phyloP scores from a whole-genome alignment of 2,888 invertebrate genomes.

The Drosophila ezoana region DNA sequence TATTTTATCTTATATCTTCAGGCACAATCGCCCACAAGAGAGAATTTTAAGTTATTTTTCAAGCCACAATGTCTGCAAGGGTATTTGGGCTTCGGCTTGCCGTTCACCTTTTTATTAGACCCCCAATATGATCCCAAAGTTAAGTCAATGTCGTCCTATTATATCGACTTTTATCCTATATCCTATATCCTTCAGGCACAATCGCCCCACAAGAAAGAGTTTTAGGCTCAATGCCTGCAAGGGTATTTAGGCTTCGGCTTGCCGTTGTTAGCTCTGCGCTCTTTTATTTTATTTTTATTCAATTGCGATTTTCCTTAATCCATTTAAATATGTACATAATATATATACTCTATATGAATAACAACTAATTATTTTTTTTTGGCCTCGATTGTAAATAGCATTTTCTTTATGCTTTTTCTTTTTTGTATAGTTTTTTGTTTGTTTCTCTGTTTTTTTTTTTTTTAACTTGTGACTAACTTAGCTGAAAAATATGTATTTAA shows the following conservation, averaged over 20 bases:
- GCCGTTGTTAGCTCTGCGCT: too few species aligned
- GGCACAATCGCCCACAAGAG: too few species aligned
- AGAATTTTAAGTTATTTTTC: too few species aligned
- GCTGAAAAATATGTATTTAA: conserved; percentile 17
- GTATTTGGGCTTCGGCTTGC: conserved; percentile 3
- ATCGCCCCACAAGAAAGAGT: too few species aligned
- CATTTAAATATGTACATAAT: conserved; percentile 6
- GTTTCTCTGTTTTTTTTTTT: conserved; percentile 1
- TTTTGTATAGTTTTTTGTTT: conserved; percentile 13
- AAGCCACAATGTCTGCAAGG: not conserved
- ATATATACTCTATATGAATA: conserved; percentile 2
- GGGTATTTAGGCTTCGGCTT: too few species aligned
- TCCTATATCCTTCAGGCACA: too few species aligned
- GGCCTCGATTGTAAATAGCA: conserved; percentile 14
- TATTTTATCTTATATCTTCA: too few species aligned
- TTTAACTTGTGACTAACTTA: conserved; percentile 31
- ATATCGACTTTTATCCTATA: too few species aligned
- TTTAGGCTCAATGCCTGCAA: too few species aligned
- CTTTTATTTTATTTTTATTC: not conserved
- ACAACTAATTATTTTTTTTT: conserved; percentile 18
- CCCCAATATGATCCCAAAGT: too few species aligned
- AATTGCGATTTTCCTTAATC: conserved; percentile 19
- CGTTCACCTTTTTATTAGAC: not conserved
- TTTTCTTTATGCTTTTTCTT: not conserved
- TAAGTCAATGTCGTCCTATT: too few species aligned